A percentile compares a stretch with the other conserved stretches of the same genome.
Conservation (phyloP, 2,113 vertebrate species). For the Festucalex cinctus region DNA sequence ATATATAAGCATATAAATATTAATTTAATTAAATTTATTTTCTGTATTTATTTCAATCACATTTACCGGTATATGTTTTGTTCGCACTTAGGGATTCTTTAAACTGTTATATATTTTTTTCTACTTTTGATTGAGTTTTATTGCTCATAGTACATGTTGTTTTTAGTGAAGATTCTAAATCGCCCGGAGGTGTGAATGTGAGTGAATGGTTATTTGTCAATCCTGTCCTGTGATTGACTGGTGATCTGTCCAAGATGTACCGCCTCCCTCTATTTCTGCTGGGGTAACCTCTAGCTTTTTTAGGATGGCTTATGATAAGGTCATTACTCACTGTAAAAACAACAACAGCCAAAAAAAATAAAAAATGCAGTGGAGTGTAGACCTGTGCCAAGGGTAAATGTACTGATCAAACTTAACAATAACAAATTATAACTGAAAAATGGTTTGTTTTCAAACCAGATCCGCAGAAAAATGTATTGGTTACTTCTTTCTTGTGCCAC, state of each 20-base stretch:
- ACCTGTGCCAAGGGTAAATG: neutral
- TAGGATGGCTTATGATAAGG: neutral
- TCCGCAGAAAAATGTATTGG: no score
- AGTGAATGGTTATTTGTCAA: neutral
- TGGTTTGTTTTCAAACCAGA: no score
- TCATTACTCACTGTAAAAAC: conserved; percentile 11
- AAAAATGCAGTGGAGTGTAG: neutral
- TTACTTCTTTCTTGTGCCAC: neutral
- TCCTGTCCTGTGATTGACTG: neutral
- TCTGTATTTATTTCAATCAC: no score
- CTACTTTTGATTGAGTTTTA: neutral
- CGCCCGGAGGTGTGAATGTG: neutral
- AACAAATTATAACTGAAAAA: neutral
- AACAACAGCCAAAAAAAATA: neutral
- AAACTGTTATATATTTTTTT: no score
- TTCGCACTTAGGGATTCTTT: no score
- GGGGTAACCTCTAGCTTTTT: neutral
- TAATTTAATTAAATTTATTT: no score
- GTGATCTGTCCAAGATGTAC: neutral
- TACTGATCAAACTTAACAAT: neutral
- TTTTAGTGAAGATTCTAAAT: neutral
- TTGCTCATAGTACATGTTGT: neutral
- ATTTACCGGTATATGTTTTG: no score
- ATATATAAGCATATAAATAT: neutral
- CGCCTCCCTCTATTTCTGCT: neutral